Evolutionary conservation across 1,140 invertebrate genomes (phyloP), one percentile per base, ranked within the genome.

Genomic region (Wiebesia pumilae): DNA sequence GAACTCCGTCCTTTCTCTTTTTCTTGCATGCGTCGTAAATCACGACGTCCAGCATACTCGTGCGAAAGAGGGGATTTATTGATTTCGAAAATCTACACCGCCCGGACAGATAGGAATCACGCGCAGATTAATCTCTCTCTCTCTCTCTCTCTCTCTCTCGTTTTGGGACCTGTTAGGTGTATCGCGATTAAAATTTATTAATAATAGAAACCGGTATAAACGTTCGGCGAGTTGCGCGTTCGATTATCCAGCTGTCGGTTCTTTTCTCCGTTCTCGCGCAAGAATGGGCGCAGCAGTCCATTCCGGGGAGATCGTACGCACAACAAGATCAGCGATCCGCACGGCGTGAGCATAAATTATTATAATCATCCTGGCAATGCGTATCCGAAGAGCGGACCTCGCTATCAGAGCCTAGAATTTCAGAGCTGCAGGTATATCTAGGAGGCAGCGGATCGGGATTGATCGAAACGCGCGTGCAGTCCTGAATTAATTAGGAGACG

Each of bases 131-230:
- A 87, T 87, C 79, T 82, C 69, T 81, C 33, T 38, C 71, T 75
- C n/a, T n/a, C n/a, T n/a, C n/a, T n/a, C n/a, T n/a, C n/a, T n/a
- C n/a, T 87, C 79, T 82, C 69, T 81, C 33, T 38, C 71, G 43
- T 75, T 30, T 6, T n/a, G 80, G 27, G 24, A 0, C 40, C 77
- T 19, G 24, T 65, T 81, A 81, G 87, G 87, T 84, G 87, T 89
- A 88, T 87, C 67, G 85, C 71, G 84, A 89, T 90, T 89, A 81
- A 90, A 90, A 90, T 89, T 89, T 88, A 90, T 90, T 89, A 90
- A 88, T 88, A 90, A 89, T 89, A 89, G 87, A 88, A 90, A 90
- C 89, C 88, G 90, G 89, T 90, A 90, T 89, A 40, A 43, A 54
- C 84, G 24, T 30, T 27, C 19, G 21, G 30, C 33, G 30, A 24